Percentiles rank a stretch among this genome's conserved stretches.
Evolutionary conservation across 1,140 invertebrate species (phyloP).

Genomic region (Macrocentrus cingulum): DNA sequence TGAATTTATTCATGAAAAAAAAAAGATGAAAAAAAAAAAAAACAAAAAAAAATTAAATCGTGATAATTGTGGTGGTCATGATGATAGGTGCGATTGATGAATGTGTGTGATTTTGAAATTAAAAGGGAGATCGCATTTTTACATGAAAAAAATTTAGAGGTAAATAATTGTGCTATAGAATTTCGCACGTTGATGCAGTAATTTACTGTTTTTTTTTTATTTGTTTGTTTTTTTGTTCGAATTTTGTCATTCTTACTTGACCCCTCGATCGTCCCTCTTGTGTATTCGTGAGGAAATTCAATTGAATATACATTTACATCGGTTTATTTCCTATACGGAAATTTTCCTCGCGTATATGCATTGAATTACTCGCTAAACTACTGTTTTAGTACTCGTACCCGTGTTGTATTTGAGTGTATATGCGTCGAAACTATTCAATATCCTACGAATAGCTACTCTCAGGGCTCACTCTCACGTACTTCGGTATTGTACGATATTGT

Average conservation of each 20-base stretch:
- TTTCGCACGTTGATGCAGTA: slow-evolving; percentile 3
- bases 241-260: too few relatives aligned
- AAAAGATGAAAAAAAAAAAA: neutral
- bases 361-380: too few relatives aligned
- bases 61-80: neutral
- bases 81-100: neutral
- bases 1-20: neutral
- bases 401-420: too few relatives aligned
- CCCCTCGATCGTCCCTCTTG: slow-evolving; percentile 23
- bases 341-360: too few relatives aligned
- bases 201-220: slow-evolving; percentile 4
- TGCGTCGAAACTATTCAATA: too few relatives aligned
- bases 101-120: neutral
- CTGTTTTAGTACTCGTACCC: too few relatives aligned
- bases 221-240: too few relatives aligned
- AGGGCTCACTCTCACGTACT: too few relatives aligned
- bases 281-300: too few relatives aligned
- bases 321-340: too few relatives aligned
- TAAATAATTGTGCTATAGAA: slow-evolving; percentile 9
- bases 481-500: too few relatives aligned
- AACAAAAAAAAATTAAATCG: slow-evolving; percentile 1
- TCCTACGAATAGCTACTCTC: too few relatives aligned
- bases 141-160: neutral
- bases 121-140: slow-evolving; percentile 5
- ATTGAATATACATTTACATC: slow-evolving; percentile 2